These are phyloP conservation scores for Nannoperca obscura DNA, from an alignment of 2,797 vertebrate genomes.

Conservation along the genomic window DNA sequence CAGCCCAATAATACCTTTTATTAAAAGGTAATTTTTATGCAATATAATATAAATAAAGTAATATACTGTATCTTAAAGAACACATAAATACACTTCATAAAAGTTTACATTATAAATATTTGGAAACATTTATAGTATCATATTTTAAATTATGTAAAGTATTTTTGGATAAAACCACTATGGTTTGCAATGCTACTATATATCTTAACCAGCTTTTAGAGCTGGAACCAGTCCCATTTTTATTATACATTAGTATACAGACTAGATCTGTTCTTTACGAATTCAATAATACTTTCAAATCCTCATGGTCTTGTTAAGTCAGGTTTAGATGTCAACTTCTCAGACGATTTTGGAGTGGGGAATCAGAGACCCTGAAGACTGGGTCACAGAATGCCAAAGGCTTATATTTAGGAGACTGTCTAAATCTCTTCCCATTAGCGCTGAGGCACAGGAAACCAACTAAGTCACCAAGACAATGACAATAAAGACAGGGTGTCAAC, in stretches of 20 bases:
- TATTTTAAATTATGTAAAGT: neutral
- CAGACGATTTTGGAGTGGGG: slow-evolving; percentile 5
- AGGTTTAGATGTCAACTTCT: slow-evolving; percentile 32
- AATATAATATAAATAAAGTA: neutral
- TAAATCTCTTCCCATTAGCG: slow-evolving; percentile 19
- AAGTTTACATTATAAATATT: neutral
- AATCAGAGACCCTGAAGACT: slow-evolving; percentile 19
- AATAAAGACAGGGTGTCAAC: slow-evolving; percentile 30
- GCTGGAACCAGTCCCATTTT: slow-evolving; percentile 1
- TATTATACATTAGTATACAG: too few relatives aligned
- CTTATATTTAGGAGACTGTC: slow-evolving; percentile 38
- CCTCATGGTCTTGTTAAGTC: slow-evolving; percentile 16
- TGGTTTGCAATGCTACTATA: neutral
- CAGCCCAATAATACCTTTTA: neutral
- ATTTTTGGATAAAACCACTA: slow-evolving; percentile 5
- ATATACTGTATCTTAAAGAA: neutral
- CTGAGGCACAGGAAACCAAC: slow-evolving; percentile 43
- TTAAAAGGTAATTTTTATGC: neutral
- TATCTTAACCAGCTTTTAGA: neutral
- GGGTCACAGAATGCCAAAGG: slow-evolving; percentile 9
- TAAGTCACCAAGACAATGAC: slow-evolving; percentile 43
- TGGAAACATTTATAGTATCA: slow-evolving; percentile 11
- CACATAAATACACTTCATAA: neutral
- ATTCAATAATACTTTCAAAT: slow-evolving; percentile 29
- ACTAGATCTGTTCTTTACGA: slow-evolving; percentile 10